phyloP scores from a whole-genome alignment of 2,797 vertebrate genomes.

The Perodicticus potto region DNA sequence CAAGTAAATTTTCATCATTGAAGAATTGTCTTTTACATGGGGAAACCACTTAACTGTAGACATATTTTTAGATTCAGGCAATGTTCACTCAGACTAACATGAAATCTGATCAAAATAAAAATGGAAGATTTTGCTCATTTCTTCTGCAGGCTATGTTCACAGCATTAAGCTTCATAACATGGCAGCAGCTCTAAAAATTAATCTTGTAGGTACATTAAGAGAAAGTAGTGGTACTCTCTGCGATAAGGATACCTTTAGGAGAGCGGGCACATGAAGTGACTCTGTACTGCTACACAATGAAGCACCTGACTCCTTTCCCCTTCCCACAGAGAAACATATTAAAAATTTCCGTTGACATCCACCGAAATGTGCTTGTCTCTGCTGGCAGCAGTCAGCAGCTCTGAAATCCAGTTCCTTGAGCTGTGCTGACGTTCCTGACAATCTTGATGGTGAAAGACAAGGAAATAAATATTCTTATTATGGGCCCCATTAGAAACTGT shows the following conservation, averaged over 20 bases:
- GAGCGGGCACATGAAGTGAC: background rate
- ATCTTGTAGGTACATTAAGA: background rate
- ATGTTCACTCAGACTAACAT: background rate
- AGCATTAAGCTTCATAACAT: background rate
- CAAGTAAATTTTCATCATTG: background rate
- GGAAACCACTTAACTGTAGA: background rate
- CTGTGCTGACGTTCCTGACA: constrained; percentile 53
- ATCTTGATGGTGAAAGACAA: constrained; percentile 38
- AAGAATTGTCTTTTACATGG: background rate
- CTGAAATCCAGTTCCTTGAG: constrained; percentile 63
- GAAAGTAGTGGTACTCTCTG: background rate
- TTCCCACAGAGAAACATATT: constrained; percentile 49
- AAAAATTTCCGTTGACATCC: background rate
- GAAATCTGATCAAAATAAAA: constrained; percentile 30
- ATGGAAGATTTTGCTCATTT: background rate
- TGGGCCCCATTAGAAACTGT: constrained; percentile 46
- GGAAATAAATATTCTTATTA: constrained; percentile 73
- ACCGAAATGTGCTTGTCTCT: constrained; percentile 34
- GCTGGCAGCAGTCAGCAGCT: constrained; percentile 56
- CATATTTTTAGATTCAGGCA: background rate
- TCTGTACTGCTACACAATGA: background rate
- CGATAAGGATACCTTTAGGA: background rate
- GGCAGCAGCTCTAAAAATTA: background rate
- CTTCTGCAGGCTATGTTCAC: background rate
- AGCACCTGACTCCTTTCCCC: background rate